A percentile compares a stretch with the other conserved stretches of the same genome.
phyloP scores from a whole-genome alignment of 2,888 invertebrate species.

The Campaea margaritaria region DNA sequence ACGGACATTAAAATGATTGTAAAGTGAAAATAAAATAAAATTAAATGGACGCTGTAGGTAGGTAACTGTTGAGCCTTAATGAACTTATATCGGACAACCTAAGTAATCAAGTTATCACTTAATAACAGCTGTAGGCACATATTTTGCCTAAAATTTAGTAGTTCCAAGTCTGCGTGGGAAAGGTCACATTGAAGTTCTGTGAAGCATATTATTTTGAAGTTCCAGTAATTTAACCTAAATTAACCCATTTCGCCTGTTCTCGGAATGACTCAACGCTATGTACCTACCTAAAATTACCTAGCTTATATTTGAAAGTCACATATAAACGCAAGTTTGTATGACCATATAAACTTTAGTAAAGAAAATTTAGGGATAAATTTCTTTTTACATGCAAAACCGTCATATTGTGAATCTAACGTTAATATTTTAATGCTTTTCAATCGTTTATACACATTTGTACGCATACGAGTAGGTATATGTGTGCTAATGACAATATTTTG shows the following conservation, averaged over 20 bases:
- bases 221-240: conserved; percentile 18
- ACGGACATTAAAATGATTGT: too few relatives aligned
- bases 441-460: too few relatives aligned
- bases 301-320: conserved; percentile 8
- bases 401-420: background rate
- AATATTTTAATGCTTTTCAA: too few relatives aligned
- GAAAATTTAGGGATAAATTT: background rate
- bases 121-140: conserved; percentile 7
- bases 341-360: background rate
- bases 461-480: too few relatives aligned
- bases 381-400: background rate
- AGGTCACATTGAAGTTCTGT: conserved; percentile 10
- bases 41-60: too few relatives aligned
- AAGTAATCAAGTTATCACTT: background rate
- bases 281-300: conserved; percentile 5
- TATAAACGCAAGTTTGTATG: background rate
- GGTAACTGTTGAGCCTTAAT: too few relatives aligned
- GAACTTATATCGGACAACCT: too few relatives aligned
- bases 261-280: conserved; percentile 6
- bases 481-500: too few relatives aligned
- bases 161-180: conserved; percentile 8
- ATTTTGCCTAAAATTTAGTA: conserved; percentile 14
- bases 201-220: conserved; percentile 17
- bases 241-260: conserved; percentile 14
- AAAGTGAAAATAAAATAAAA: too few relatives aligned